A percentile compares a stretch with the other conserved stretches of the same genome.
These are phyloP conservation scores for Bucorvus abyssinicus DNA, from an alignment of 2,797 vertebrate species.

Conservation along the genomic window DNA sequence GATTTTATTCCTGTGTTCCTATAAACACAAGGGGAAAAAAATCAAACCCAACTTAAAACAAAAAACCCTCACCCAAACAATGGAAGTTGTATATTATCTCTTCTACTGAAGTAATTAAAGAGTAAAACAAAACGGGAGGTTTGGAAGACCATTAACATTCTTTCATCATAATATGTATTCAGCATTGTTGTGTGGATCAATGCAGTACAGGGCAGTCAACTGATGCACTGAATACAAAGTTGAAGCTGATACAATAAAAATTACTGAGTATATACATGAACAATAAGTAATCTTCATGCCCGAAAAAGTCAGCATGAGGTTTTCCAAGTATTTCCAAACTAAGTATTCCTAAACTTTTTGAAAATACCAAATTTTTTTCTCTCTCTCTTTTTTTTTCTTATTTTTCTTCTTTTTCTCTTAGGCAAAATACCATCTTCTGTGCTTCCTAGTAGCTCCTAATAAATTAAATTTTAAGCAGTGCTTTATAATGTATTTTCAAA, in stretches of 20 bases:
- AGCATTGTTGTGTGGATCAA: background rate
- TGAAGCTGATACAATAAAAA: background rate
- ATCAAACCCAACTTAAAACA: accelerated
- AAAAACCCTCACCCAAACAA: accelerated
- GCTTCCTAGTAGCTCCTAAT: background rate
- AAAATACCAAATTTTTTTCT: no score
- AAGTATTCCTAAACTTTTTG: accelerated
- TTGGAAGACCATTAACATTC: background rate
- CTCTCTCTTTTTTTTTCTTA: no score
- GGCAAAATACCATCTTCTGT: background rate
- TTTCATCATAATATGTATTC: background rate
- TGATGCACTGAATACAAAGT: background rate
- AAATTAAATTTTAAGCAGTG: background rate
- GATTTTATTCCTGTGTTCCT: background rate
- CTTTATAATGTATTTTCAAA: background rate
- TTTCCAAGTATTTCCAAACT: background rate
- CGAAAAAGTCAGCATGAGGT: background rate
- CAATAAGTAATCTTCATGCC: background rate
- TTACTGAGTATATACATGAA: background rate
- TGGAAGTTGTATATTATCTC: background rate
- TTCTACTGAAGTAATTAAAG: background rate
- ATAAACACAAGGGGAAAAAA: background rate
- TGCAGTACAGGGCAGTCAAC: background rate
- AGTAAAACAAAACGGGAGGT: background rate
- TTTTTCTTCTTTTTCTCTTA: background rate